These are phyloP conservation scores for Tupiocoris notatus DNA, from an alignment of 2,888 invertebrate species.

Conservation along the genomic window DNA sequence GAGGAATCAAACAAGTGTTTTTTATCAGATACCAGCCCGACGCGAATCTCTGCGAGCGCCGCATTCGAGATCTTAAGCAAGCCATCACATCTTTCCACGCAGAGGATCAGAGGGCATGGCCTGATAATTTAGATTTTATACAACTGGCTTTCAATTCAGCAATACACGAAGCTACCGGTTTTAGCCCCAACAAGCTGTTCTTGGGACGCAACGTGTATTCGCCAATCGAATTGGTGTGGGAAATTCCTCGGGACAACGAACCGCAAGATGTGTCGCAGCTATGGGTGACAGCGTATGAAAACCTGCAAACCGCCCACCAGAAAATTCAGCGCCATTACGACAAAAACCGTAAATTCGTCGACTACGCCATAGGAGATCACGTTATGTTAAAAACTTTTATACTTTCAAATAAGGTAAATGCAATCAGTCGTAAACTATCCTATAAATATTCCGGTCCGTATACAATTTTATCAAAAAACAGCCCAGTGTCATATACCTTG, in stretches of 20 bases:
- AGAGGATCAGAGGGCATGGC: conserved; percentile 3
- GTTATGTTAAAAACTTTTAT: conserved; percentile 9
- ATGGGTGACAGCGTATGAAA: background rate
- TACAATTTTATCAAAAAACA: background rate
- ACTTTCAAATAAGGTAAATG: background rate
- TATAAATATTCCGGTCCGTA: background rate
- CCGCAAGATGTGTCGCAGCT: background rate
- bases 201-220: background rate
- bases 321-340: background rate
- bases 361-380: background rate
- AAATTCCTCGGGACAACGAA: background rate
- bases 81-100: conserved; percentile 11
- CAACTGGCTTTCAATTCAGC: conserved; percentile 9
- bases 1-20: background rate
- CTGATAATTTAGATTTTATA: conserved; percentile 2
- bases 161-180: background rate
- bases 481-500: background rate
- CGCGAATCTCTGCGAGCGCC: background rate
- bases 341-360: background rate
- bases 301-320: conserved; percentile 2
- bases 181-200: conserved; percentile 1
- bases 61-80: background rate
- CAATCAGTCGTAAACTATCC: background rate
- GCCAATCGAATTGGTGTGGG: background rate
- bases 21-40: conserved; percentile 2